These are phyloP conservation scores for Lasius platythorax DNA, from an alignment of 2,888 invertebrate genomes.

Conservation along the genomic window DNA sequence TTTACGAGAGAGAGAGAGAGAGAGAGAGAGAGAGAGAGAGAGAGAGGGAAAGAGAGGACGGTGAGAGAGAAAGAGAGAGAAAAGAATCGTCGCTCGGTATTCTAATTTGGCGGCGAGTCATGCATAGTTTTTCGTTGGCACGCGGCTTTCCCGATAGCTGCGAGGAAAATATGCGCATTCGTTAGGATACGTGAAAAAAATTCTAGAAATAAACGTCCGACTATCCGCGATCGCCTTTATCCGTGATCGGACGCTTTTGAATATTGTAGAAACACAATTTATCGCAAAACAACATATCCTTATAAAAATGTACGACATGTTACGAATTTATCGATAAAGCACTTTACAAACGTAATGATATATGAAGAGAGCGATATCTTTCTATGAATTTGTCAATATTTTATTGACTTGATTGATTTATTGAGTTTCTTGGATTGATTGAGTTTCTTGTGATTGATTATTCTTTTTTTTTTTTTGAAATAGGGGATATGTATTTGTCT, in stretches of 20 bases:
- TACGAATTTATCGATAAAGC: not conserved
- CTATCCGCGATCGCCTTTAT: constrained; percentile 48
- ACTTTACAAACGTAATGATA: not conserved
- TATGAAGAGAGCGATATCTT: not conserved
- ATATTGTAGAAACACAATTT: constrained; percentile 35
- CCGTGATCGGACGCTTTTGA: constrained; percentile 30
- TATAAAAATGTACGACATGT: not conserved
- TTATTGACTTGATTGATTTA: not conserved
- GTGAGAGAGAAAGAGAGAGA: not conserved
- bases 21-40: not conserved
- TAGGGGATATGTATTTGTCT: not conserved
- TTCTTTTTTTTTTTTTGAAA: not conserved
- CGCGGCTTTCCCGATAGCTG: constrained; percentile 52
- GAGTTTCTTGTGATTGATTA: not conserved
- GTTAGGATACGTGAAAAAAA: constrained; percentile 64
- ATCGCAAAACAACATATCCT: not conserved
- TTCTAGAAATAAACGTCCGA: constrained; percentile 63
- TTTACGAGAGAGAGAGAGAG: constrained; percentile 12
- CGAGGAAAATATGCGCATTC: constrained; percentile 71
- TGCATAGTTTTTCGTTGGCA: constrained; percentile 59
- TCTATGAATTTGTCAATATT: not conserved
- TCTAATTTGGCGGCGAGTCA: constrained; percentile 71
- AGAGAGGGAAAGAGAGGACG: not conserved
- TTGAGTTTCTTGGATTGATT: not conserved
- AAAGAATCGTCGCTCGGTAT: constrained; percentile 57